Evolutionary conservation across 1,140 invertebrate genomes (phyloP).

Genomic region (Drosophila albomicans): DNA sequence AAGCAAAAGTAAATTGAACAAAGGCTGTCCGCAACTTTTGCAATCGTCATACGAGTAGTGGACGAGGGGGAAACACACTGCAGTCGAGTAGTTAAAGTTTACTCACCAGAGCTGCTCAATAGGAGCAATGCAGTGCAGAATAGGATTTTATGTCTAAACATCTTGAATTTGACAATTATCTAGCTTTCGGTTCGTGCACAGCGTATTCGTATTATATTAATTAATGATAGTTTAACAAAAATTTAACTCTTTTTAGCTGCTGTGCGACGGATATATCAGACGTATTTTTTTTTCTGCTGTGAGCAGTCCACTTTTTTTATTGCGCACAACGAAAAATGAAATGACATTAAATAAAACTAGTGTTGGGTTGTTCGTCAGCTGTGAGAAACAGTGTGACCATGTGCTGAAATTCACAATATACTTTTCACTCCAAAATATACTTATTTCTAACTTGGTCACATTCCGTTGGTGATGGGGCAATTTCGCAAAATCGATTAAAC

Average conservation of each 20-base stretch:
- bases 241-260: background rate
- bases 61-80: background rate
- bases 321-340: conserved; percentile 55
- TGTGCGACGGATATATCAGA: background rate
- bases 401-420: background rate
- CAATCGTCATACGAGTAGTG: background rate
- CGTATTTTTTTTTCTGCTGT: conserved; percentile 16
- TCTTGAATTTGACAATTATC: conserved; percentile 33
- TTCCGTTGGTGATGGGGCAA: background rate
- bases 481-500: no score
- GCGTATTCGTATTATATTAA: conserved; percentile 1
- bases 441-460: background rate
- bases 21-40: conserved; percentile 51
- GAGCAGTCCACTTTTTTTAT: conserved; percentile 33
- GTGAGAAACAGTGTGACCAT: conserved; percentile 9
- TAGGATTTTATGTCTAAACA: conserved; percentile 61
- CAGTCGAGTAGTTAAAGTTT: conserved; percentile 17
- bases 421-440: background rate
- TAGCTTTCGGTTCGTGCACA: conserved; percentile 1
- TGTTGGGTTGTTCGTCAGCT: conserved; percentile 41
- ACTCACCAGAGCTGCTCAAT: conserved; percentile 66
- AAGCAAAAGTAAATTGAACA: conserved; percentile 65
- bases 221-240: conserved; percentile 10
- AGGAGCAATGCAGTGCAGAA: conserved; percentile 57
- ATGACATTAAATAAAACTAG: conserved; percentile 47